A percentile compares a stretch with the other conserved stretches of the same genome.
Conservation (phyloP, 2,113 vertebrate species). For the Bubo blakistoni region DNA sequence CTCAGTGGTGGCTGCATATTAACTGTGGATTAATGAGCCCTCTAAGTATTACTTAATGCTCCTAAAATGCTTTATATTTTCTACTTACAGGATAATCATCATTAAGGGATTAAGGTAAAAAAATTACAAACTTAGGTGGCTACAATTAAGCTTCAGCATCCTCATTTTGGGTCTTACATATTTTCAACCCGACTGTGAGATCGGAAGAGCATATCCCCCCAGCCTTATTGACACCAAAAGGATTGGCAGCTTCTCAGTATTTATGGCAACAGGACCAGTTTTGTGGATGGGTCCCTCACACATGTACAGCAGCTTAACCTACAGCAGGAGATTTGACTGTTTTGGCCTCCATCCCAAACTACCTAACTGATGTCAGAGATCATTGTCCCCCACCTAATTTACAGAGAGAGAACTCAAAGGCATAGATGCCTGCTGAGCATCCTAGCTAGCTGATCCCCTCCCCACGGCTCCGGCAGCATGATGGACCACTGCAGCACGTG, state of each 20-base stretch:
- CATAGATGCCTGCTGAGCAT: neutral
- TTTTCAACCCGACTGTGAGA: neutral
- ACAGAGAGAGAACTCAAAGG: neutral
- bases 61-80: constrained; percentile 29
- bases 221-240: neutral
- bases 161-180: neutral
- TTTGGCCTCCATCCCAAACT: neutral
- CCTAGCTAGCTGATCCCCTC: neutral
- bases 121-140: neutral
- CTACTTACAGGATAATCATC: constrained; percentile 13
- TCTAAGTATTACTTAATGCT: constrained; percentile 11
- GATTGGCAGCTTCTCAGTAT: neutral
- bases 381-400: neutral
- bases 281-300: neutral
- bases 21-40: neutral
- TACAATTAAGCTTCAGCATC: neutral
- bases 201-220: neutral
- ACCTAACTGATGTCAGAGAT: neutral
- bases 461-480: fast-evolving
- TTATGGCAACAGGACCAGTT: neutral
- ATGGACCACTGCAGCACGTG: neutral
- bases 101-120: constrained; percentile 24
- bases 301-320: neutral
- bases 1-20: constrained; percentile 8
- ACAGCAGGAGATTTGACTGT: neutral